Base-by-base conservation (phyloP, 1,140 invertebrate genomes). In the Branchinecta lynchi region DNA sequence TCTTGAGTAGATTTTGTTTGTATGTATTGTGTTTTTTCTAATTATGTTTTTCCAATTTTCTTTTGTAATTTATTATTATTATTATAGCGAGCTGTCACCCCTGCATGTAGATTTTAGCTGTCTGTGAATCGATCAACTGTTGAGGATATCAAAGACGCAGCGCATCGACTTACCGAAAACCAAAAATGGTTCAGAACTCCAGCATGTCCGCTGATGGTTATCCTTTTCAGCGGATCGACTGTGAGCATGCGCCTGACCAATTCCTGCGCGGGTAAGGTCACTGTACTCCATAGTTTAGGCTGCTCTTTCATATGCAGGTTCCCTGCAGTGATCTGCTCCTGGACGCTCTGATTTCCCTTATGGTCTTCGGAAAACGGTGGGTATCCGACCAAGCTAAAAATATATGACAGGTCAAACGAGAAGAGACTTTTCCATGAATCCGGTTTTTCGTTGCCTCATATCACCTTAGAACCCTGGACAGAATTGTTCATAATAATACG, bases 131-230 rank as follows among this genome's bases (percentile, higher is more conserved):
- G n/a, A n/a, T n/a, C n/a, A n/a, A 1, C 32, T 32, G 32, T 32
- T 32, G 32, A 32, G 32, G 32, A 32, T 32, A 32, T 32, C 1
- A 5, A 32, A 32, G 5, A 32, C 32, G 5, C 32, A 32, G 32
- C 32, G 32, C 5, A 32, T 32, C 32, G 51, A 60, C 51, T 70
- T 68, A 76, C 73, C 32, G 72, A 74, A 72, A 82, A 76, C 81
- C 81, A 82, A 9, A 77, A 77, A 74, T 82, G 81, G 21, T 75
- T 71, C 7, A 82, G 70, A 32, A 77, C 77, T 66, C 81, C 76
- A 32, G 73, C 32, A 32, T 32, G 32, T 32, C 32, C 32, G 5
- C 32, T 71, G 5, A 82, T 71, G 15, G 77, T 79, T 8, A 81
- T 73, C 66, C 81, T 72, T 70, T 78, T 75, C 21, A 76, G 73